Evolutionary conservation across 2,888 invertebrate genomes (phyloP).

Genomic region (Epinotia bilunana): DNA sequence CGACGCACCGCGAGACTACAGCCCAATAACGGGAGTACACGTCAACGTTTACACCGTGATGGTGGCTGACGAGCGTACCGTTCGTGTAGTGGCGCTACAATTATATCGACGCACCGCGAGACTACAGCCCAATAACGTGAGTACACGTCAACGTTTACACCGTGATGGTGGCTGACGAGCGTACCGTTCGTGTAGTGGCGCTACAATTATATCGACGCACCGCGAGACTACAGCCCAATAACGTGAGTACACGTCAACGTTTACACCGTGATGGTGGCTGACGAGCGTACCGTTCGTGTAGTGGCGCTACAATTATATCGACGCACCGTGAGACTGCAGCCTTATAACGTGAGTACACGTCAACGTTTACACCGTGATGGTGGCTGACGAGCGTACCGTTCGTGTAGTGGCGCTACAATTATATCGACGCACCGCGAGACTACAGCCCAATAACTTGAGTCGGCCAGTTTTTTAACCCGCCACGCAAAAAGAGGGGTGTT

Average conservation of each 20-base stretch:
- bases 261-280: too few species aligned
- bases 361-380: not conserved
- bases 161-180: too few species aligned
- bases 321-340: constrained; percentile 74
- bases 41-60: not conserved
- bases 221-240: constrained; percentile 72
- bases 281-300: not conserved
- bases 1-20: constrained; percentile 74
- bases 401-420: too few species aligned
- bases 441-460: too few species aligned
- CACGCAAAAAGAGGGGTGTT: too few species aligned
- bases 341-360: constrained; percentile 62
- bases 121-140: constrained; percentile 73
- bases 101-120: constrained; percentile 76
- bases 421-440: too few species aligned
- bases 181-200: constrained; percentile 52
- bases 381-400: too few species aligned
- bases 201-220: constrained; percentile 75
- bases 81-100: constrained; percentile 60
- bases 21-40: constrained; percentile 66
- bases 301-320: constrained; percentile 73
- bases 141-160: not conserved
- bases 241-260: constrained; percentile 54
- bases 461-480: too few species aligned
- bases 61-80: too few species aligned